Percentiles rank a stretch among this genome's conserved stretches.
Evolutionary conservation across 2,888 invertebrate genomes (phyloP).

Genomic region (Xiphydria camelus): DNA sequence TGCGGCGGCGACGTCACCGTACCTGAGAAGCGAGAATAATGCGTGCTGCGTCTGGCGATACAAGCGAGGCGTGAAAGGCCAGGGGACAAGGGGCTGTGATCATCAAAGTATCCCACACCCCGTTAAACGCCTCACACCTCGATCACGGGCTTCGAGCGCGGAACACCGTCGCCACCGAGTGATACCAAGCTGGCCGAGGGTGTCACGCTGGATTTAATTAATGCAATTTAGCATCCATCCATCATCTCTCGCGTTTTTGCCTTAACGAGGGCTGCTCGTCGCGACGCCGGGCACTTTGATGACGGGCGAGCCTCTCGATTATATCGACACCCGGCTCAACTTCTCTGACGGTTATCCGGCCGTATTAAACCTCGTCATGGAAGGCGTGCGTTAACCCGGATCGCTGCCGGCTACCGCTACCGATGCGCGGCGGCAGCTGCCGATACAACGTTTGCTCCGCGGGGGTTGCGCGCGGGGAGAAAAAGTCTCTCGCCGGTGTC

Average conservation of each 20-base stretch:
- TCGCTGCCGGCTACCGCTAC: background rate
- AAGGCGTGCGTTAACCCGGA: background rate
- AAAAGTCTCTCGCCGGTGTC: too few species aligned
- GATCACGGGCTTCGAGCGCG: constrained; percentile 44
- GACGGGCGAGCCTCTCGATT: constrained; percentile 44
- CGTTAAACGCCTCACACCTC: constrained; percentile 49
- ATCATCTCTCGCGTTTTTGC: constrained; percentile 56
- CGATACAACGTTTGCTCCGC: too few species aligned
- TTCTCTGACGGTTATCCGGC: constrained; percentile 35
- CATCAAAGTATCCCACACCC: constrained; percentile 54
- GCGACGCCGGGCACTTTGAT: constrained; percentile 41
- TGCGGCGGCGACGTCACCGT: too few species aligned
- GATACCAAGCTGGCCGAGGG: constrained; percentile 43
- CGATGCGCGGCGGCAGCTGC: constrained; percentile 26
- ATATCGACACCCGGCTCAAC: constrained; percentile 42
- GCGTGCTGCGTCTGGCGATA: too few species aligned
- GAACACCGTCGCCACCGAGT: constrained; percentile 40
- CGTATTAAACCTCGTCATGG: constrained; percentile 31
- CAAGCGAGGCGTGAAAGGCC: background rate
- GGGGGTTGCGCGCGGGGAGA: too few species aligned
- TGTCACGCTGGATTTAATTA: constrained; percentile 57
- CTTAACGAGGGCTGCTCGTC: constrained; percentile 47
- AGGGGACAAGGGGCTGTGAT: constrained; percentile 33
- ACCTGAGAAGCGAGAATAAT: too few species aligned
- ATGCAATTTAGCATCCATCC: constrained; percentile 57